Evolutionary conservation across 2,888 invertebrate species (phyloP).

Genomic region (Drosophila subsilvestris): DNA sequence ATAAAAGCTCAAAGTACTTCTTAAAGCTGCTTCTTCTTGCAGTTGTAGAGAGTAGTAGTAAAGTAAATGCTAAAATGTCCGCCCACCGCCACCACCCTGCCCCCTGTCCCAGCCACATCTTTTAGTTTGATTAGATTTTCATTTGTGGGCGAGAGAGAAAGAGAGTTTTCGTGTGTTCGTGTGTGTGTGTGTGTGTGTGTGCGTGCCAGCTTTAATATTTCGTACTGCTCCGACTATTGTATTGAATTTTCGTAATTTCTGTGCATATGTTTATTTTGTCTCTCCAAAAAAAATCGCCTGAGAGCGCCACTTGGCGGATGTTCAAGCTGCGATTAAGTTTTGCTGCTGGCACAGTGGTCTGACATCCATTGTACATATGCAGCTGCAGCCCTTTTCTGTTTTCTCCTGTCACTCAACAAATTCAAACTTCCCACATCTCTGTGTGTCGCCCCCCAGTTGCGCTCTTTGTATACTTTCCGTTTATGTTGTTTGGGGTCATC

Average conservation of each 20-base stretch:
- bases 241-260: slow-evolving; percentile 9
- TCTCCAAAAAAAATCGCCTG: slow-evolving; percentile 8
- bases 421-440: slow-evolving; percentile 34
- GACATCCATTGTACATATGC: slow-evolving; percentile 11
- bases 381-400: neutral
- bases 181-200: neutral
- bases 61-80: slow-evolving; percentile 18
- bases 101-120: neutral
- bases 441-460: slow-evolving; percentile 33
- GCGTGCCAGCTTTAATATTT: slow-evolving; percentile 16
- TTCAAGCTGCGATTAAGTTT: slow-evolving; percentile 25
- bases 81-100: neutral
- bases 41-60: slow-evolving; percentile 15
- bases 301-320: slow-evolving; percentile 16
- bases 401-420: neutral
- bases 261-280: slow-evolving; percentile 55
- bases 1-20: slow-evolving; percentile 51
- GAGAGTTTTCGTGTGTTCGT: neutral
- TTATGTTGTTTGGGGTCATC: slow-evolving; percentile 53
- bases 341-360: slow-evolving; percentile 53
- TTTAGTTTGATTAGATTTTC: slow-evolving; percentile 55
- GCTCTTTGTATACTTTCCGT: slow-evolving; percentile 19
- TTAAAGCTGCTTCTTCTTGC: slow-evolving; percentile 1
- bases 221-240: slow-evolving; percentile 32
- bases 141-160: slow-evolving; percentile 22